Conservation (phyloP, 35 echinoderm and acorn worm genomes). For the Apostichopus californicus region DNA sequence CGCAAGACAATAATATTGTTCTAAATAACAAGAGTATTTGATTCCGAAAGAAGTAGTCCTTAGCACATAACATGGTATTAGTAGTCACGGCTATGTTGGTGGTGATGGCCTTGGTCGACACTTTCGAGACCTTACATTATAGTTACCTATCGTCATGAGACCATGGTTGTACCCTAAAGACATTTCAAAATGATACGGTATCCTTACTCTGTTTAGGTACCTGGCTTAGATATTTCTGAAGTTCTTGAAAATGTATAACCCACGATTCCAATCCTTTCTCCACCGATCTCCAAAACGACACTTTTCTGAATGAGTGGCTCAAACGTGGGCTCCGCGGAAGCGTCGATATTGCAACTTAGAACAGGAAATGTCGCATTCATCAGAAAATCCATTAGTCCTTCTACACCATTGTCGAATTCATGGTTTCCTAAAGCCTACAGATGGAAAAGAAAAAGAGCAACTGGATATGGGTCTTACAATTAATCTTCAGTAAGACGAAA, state of each 20-base stretch:
- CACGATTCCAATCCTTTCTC: slow-evolving; percentile 44
- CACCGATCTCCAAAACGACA: neutral
- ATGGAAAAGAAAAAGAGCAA: neutral
- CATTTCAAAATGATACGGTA: too few species aligned
- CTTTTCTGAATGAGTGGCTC: slow-evolving; percentile 5
- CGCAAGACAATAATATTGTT: too few species aligned
- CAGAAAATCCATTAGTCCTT: slow-evolving; percentile 29
- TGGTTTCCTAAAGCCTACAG: slow-evolving; percentile 55
- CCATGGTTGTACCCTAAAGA: too few species aligned
- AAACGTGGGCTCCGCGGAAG: neutral
- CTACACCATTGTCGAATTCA: slow-evolving; percentile 54
- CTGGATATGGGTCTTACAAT: too few species aligned
- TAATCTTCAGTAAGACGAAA: too few species aligned
- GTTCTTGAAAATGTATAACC: slow-evolving; percentile 48
- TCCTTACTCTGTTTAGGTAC: neutral
- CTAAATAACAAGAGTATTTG: too few species aligned
- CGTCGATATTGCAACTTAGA: slow-evolving; percentile 59
- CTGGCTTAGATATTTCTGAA: slow-evolving; percentile 32
- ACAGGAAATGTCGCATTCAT: slow-evolving; percentile 49
- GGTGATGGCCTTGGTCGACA: too few species aligned
- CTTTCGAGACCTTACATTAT: too few species aligned
- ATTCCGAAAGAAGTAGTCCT: too few species aligned
- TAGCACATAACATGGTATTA: too few species aligned
- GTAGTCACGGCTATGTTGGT: too few species aligned
- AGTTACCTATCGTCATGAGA: too few species aligned